Percentiles rank a stretch among this genome's conserved stretches.
phyloP scores from a whole-genome alignment of 1,140 invertebrate species.

The Caenorhabditis brenneri region DNA sequence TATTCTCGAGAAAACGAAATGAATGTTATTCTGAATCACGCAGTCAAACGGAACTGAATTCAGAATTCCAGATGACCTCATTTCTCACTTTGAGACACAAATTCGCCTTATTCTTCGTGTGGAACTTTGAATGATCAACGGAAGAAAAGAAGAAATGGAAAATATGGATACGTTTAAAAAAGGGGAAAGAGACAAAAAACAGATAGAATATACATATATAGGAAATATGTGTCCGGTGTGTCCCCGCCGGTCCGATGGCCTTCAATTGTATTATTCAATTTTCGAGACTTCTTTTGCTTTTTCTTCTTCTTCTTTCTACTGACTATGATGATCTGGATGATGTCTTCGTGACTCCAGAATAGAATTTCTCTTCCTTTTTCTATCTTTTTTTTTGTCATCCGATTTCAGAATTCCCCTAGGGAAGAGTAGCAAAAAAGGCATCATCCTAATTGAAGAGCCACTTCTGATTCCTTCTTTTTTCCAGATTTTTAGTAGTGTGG shows the following conservation, averaged over 20 bases:
- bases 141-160: not conserved
- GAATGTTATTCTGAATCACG: constrained; percentile 2
- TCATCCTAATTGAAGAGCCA: constrained; percentile 17
- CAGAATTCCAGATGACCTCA: constrained; percentile 11
- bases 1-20: not conserved
- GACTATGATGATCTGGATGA: constrained; percentile 27
- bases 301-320: not conserved
- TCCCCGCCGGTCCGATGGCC: not conserved
- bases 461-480: not conserved
- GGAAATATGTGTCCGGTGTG: constrained; percentile 17
- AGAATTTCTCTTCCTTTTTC: not conserved
- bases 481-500: not conserved
- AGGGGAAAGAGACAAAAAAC: constrained; percentile 7
- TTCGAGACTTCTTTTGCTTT: constrained; percentile 15
- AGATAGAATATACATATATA: not conserved
- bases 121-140: not conserved
- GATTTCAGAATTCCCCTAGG: not conserved
- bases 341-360: constrained; percentile 25
- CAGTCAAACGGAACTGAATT: constrained; percentile 27
- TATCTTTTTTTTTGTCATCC: not conserved
- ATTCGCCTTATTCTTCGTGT: not conserved
- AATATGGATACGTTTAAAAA: not conserved
- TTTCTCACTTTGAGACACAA: not conserved
- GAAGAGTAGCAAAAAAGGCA: not conserved
- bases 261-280: constrained; percentile 39